Evolutionary conservation across 2,797 vertebrate species (phyloP).

Genomic region (Crenuchus spilurus): DNA sequence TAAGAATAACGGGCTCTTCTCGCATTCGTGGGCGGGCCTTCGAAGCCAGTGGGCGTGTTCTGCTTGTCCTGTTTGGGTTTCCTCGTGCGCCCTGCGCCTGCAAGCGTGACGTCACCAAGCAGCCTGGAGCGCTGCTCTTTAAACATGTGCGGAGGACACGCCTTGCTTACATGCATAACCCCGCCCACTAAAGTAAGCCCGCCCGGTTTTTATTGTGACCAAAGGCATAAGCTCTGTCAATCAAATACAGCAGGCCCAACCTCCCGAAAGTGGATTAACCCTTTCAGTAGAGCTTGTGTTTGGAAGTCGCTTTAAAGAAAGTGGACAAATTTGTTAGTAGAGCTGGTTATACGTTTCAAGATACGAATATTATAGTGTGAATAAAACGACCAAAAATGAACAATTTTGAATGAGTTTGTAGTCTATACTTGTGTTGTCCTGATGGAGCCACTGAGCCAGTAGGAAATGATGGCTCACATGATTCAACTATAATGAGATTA

Average conservation of each 20-base stretch:
- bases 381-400: no score
- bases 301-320: no score
- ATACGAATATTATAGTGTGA: no score
- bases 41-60: neutral
- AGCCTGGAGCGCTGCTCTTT: no score
- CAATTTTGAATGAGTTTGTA: no score
- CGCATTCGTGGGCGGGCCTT: neutral
- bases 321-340: no score
- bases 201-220: slow-evolving; percentile 70
- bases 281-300: slow-evolving; percentile 7
- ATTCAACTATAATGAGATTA: slow-evolving; percentile 37
- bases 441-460: neutral
- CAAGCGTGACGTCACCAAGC: slow-evolving; percentile 56
- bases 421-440: neutral
- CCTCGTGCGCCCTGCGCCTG: slow-evolving; percentile 56
- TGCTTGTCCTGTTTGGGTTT: neutral
- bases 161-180: slow-evolving; percentile 30
- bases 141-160: no score
- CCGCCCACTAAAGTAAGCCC: slow-evolving; percentile 50
- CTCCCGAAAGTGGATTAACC: slow-evolving; percentile 20
- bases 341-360: no score
- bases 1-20: neutral
- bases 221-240: slow-evolving; percentile 56
- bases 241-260: slow-evolving; percentile 61
- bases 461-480: slow-evolving; percentile 19